phyloP scores from a whole-genome alignment of 2,888 invertebrate genomes.

The Megamerina dolium region DNA sequence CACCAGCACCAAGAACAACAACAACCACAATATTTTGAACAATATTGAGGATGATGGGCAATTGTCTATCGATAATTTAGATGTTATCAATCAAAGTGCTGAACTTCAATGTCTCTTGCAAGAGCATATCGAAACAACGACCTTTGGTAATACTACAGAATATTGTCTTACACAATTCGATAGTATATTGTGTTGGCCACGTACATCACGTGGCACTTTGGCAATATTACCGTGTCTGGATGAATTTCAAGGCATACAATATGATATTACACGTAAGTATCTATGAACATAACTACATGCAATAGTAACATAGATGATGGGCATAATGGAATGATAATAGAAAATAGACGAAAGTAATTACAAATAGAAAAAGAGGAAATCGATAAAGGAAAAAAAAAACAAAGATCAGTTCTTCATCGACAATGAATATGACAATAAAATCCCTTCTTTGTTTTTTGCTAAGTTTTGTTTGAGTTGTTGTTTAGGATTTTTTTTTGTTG shows the following conservation, averaged over 20 bases:
- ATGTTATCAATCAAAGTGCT: conserved; percentile 41
- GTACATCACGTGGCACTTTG: conserved; percentile 62
- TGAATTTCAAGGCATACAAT: conserved; percentile 69
- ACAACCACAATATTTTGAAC: conserved; percentile 14
- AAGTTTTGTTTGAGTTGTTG: no score
- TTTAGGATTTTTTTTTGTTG: no score
- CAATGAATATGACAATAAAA: no score
- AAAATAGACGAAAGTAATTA: no score
- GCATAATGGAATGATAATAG: no score
- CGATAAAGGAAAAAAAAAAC: no score
- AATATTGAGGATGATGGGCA: conserved; percentile 14
- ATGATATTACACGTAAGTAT: conserved; percentile 78
- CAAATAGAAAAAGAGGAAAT: no score
- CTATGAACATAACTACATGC: no score
- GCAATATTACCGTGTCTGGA: conserved; percentile 73
- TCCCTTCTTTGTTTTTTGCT: no score
- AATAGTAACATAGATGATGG: no score
- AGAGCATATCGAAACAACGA: conserved; percentile 38
- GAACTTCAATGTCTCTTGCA: conserved; percentile 44
- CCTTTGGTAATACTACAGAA: conserved; percentile 39
- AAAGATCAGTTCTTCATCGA: no score
- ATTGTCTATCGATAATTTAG: conserved; percentile 30
- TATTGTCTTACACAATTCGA: conserved; percentile 68
- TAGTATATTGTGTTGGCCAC: conserved; percentile 77
- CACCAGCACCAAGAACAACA: conserved; percentile 1